Evolutionary conservation across 2,888 invertebrate species (phyloP), one percentile per base, ranked within the genome.

Genomic region (Mamestra brassicae): DNA sequence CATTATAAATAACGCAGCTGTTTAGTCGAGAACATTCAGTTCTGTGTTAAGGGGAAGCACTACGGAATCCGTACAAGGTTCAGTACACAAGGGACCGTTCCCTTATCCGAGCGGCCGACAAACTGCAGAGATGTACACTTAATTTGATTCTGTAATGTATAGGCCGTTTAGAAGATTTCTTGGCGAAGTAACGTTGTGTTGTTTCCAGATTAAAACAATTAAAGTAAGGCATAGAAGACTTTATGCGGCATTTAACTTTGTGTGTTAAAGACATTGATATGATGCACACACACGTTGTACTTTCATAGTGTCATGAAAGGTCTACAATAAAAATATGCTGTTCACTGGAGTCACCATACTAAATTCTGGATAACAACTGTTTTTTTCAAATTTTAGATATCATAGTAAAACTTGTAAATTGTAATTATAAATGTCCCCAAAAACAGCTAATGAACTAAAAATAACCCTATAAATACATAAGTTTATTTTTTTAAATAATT

Each of bases 91-190:
- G 87, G 85, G 87, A 86, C 74, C 78, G n/a, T 71, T 86, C 81
- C 76, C 84, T 86, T 85, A 81, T 81, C 66, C 66, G 68, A 71
- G 60, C 72, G 70, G 74, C 78, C 85, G 62, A 78, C 76, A 80
- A 84, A 76, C 84, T 86, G 78, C 86, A 78, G 76, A 83, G 73
- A 84, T 86, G 84, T 86, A 84, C 81, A 83, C 78, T 81, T 78
- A 85, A 85, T 81, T 86, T 86, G 74, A 84, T 84, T 81, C 71
- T 52, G 76, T 86, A 84, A 85, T 78, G 54, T 86, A 77, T 75
- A 78, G 86, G 73, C 85, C 71, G 71, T 84, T 85, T 76, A 76
- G 78, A 70, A 86, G 75, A 86, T 85, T 84, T 77, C 77, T 74
- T 80, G 70, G 67, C 65, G 65, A 26, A 74, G 72, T 78, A 86